Percentiles rank a stretch among this genome's conserved stretches.
Evolutionary conservation across 2,797 vertebrate genomes (phyloP).

Genomic region (Lacerta agilis): DNA sequence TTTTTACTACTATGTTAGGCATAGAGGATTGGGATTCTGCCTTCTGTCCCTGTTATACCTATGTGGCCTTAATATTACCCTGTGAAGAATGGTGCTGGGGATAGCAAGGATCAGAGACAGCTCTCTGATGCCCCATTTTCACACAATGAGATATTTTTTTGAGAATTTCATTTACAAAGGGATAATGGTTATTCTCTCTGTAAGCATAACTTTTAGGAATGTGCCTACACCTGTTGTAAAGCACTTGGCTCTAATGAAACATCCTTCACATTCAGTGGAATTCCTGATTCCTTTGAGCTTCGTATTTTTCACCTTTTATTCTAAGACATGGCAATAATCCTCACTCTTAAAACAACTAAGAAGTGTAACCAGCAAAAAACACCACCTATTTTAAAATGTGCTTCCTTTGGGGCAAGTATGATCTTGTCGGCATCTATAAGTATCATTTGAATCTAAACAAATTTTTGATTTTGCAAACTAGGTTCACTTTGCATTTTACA

Average conservation of each 20-base stretch:
- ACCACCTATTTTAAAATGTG: slow-evolving; percentile 20
- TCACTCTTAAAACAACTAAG: slow-evolving; percentile 25
- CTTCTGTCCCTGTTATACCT: background rate
- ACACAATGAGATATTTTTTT: background rate
- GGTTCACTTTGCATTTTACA: background rate
- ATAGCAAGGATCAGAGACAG: background rate
- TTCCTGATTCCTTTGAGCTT: slow-evolving; percentile 27
- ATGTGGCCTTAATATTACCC: background rate
- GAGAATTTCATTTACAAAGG: background rate
- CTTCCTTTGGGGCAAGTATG: slow-evolving; percentile 37
- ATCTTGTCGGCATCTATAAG: slow-evolving; percentile 9
- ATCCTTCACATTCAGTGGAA: slow-evolving; percentile 9
- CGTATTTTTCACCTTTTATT: slow-evolving; percentile 40
- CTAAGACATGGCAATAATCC: background rate
- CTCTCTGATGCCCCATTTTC: background rate
- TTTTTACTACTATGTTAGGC: background rate
- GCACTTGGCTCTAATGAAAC: background rate
- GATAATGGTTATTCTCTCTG: background rate
- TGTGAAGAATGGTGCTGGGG: background rate
- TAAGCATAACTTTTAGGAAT: slow-evolving; percentile 21
- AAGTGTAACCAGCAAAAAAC: slow-evolving; percentile 35
- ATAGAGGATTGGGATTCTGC: background rate
- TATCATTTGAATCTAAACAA: slow-evolving; percentile 28
- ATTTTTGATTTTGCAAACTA: slow-evolving; percentile 30
- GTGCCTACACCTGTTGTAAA: slow-evolving; percentile 15